A percentile compares a stretch with the other conserved stretches of the same genome.
Conservation (phyloP, 2,113 vertebrate genomes). For the Morone saxatilis region DNA sequence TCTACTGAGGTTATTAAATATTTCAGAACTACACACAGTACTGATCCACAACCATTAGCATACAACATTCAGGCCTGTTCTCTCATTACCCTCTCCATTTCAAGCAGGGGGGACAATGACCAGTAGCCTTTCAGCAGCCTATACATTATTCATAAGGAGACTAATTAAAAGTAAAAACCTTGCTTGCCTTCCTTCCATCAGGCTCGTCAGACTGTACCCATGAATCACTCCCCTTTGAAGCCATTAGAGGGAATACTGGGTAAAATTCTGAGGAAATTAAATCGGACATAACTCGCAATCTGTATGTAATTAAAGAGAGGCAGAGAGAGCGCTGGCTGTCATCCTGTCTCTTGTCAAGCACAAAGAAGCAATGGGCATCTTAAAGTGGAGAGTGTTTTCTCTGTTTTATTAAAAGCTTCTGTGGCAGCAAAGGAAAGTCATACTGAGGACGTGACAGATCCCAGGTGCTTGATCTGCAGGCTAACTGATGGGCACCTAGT, state of each 20-base stretch:
- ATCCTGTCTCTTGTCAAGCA: slow-evolving; percentile 76
- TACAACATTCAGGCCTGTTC: slow-evolving; percentile 23
- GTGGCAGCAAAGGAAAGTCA: slow-evolving; percentile 70
- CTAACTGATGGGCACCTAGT: slow-evolving; percentile 60
- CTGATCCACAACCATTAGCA: slow-evolving; percentile 33
- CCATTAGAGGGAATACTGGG: slow-evolving; percentile 52
- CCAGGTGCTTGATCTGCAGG: slow-evolving; percentile 73
- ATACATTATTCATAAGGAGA: slow-evolving; percentile 70
- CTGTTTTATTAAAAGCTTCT: slow-evolving; percentile 75
- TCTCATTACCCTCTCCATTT: slow-evolving; percentile 45
- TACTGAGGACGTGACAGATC: slow-evolving; percentile 62
- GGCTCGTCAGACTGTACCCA: slow-evolving; percentile 37
- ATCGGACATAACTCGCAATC: slow-evolving; percentile 74
- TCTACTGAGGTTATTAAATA: slow-evolving; percentile 28
- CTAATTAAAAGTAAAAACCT: slow-evolving; percentile 72
- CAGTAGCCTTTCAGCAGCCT: slow-evolving; percentile 41
- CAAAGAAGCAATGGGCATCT: slow-evolving; percentile 69
- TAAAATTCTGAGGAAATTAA: slow-evolving; percentile 66
- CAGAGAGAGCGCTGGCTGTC: slow-evolving; percentile 55
- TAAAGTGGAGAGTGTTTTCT: slow-evolving; percentile 59
- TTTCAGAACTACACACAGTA: slow-evolving; percentile 29
- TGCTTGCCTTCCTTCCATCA: slow-evolving; percentile 51
- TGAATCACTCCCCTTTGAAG: slow-evolving; percentile 63
- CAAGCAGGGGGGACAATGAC: slow-evolving; percentile 56
- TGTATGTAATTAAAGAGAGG: slow-evolving; percentile 72